These are phyloP conservation scores for Porites evermanni DNA, from an alignment of 92 coral and sea anemone species.

Conservation along the genomic window DNA sequence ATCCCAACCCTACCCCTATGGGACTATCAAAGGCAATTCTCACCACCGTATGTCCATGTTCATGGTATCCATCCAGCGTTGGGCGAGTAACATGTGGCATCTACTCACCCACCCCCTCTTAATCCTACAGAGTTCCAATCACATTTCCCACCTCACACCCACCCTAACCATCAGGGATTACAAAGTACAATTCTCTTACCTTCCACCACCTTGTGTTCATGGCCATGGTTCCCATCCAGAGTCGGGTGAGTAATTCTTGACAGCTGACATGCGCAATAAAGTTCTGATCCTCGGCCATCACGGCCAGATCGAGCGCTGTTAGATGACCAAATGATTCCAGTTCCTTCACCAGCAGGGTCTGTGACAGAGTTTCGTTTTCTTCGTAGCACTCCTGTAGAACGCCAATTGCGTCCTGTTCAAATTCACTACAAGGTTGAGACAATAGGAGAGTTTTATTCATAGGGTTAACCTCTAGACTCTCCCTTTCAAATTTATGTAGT, in stretches of 20 bases:
- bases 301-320: conserved; percentile 92
- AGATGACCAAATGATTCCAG: conserved; percentile 79
- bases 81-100: conserved; percentile 68
- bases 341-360: conserved; percentile 87
- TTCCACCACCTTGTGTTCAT: conserved; percentile 95
- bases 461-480: too few relatives aligned
- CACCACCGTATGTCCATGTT: conserved; percentile 80
- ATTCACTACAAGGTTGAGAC: conserved; percentile 57
- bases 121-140: too few relatives aligned
- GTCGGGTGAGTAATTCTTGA: conserved; percentile 87
- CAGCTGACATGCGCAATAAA: conserved; percentile 94
- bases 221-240: conserved; percentile 98
- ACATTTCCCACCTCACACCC: not conserved
- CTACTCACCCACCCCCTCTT: not conserved
- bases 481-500: too few relatives aligned
- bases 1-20: not conserved
- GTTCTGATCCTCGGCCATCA: conserved; percentile 81
- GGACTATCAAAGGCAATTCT: not conserved
- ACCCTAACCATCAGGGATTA: not conserved
- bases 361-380: conserved; percentile 85
- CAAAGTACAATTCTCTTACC: conserved; percentile 47
- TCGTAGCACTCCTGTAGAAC: conserved; percentile 87
- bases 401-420: conserved; percentile 84
- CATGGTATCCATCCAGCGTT: conserved; percentile 84
- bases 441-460: too few relatives aligned